Percentiles rank a stretch among this genome's conserved stretches.
Evolutionary conservation across 2,113 vertebrate genomes (phyloP).

Genomic region (Tachysurus fulvidraco): DNA sequence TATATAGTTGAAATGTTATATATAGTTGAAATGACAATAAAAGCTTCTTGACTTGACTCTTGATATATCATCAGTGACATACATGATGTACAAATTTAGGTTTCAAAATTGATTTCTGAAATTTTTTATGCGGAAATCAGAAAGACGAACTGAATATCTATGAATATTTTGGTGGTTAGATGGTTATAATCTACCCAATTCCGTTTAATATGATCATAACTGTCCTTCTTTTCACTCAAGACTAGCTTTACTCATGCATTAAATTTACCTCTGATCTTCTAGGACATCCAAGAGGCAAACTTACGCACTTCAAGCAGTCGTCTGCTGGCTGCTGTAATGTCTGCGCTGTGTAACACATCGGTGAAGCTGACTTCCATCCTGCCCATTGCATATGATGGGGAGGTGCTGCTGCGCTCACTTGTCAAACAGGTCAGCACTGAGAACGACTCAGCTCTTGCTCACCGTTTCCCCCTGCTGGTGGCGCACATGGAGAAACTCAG

Average conservation of each 20-base stretch:
- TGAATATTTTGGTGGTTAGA: not conserved
- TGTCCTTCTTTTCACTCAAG: not conserved
- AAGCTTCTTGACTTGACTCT: too few relatives aligned
- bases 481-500: constrained; percentile 98
- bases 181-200: not conserved
- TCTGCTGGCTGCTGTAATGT: constrained; percentile 96
- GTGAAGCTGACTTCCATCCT: constrained; percentile 96
- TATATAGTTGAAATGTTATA: too few relatives aligned
- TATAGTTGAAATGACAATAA: too few relatives aligned
- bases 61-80: not conserved
- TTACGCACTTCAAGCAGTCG: constrained; percentile 96
- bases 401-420: constrained; percentile 88
- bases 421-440: constrained; percentile 98
- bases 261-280: constrained; percentile 24
- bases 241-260: not conserved
- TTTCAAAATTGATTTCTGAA: not conserved
- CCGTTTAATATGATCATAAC: not conserved
- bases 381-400: constrained; percentile 96
- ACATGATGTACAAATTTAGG: not conserved
- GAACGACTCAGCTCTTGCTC: constrained; percentile 92
- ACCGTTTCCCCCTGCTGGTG: constrained; percentile 95
- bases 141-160: not conserved
- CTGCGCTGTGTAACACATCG: constrained; percentile 93
- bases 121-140: not conserved
- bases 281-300: constrained; percentile 98